Base-by-base conservation (phyloP, 2,888 invertebrate species). In the Sinodicranocentrus sp. region DNA sequence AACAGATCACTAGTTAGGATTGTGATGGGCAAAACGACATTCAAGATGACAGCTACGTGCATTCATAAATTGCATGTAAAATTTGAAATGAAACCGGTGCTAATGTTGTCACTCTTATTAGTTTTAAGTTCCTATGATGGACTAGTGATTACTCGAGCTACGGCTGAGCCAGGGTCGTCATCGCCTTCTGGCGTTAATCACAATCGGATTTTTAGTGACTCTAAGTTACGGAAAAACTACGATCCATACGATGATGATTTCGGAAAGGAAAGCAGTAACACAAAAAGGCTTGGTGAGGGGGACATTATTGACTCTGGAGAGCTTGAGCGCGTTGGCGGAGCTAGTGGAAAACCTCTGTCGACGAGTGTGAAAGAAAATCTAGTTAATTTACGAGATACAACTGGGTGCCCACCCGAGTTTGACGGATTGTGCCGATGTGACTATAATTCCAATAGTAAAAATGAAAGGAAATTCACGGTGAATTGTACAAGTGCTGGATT, bases 401-500 rank as follows among this genome's bases (percentile, higher is more conserved):
- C 63, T 2, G 71, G 59, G 2, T 84, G 84, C 48, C 84, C 84
- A 3, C 65, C 19, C 44, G 68, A 78, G 39, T 70, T 84, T 52
- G 6, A n/a, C 17, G 84, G 78, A 19, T 10, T 13, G 1, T 84
- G 84, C 39, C 39, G 33, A n/a, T 84, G 84, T 25, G 80, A 70
- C 6, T 15, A 75, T 25, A 17, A 28, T 1, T 1, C 54, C 1
- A 26, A n/a, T 25, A 23, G 33, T 33, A n/a, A 43, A 25, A 6
- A 44, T 13, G 59, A 68, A 52, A 17, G 26, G 43, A 68, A 44
- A 19, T 75, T 48, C 28, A 54, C 67, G 10, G 95, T 95, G 0
- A 95, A 95, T 90, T 95, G 95, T 90, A 94, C 94, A 0, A 91
- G 94, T 89, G 91, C 92, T 0, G 92, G 92, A 0, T 93, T 95